A percentile compares a stretch with the other conserved stretches of the same genome.
These are phyloP conservation scores for Pocillopora damicornis DNA, from an alignment of 64 coral and sea anemone genomes.

Conservation along the genomic window DNA sequence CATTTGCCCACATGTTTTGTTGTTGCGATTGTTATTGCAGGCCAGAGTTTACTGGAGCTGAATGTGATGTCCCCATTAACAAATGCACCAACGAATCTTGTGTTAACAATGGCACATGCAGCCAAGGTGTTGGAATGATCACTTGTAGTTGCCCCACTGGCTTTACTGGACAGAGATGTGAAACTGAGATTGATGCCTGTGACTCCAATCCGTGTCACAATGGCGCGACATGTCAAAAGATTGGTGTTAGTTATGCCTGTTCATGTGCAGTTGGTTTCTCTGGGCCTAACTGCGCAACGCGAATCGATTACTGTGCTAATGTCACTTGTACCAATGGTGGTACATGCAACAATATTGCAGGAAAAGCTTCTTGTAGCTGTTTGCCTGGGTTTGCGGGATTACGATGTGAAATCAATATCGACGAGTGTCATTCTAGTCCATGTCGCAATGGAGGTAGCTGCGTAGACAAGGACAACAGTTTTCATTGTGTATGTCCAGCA, in stretches of 20 bases:
- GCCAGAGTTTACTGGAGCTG: slow-evolving; percentile 77
- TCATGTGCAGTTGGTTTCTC: slow-evolving; percentile 58
- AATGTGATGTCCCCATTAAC: slow-evolving; percentile 68
- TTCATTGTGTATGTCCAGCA: slow-evolving; percentile 68
- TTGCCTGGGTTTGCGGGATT: slow-evolving; percentile 49
- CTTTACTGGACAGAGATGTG: slow-evolving; percentile 79
- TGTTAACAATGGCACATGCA: slow-evolving; percentile 80
- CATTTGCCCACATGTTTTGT: not conserved
- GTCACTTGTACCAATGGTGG: slow-evolving; percentile 70
- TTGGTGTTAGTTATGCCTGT: slow-evolving; percentile 42
- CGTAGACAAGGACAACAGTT: slow-evolving; percentile 68
- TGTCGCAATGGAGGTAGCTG: slow-evolving; percentile 76
- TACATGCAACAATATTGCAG: slow-evolving; percentile 62
- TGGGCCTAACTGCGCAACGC: slow-evolving; percentile 46
- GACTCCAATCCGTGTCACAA: slow-evolving; percentile 77
- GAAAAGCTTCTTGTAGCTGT: slow-evolving; percentile 61
- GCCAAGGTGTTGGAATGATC: slow-evolving; percentile 66
- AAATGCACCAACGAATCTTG: slow-evolving; percentile 68
- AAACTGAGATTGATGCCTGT: slow-evolving; percentile 70
- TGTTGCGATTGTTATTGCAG: slow-evolving; percentile 32
- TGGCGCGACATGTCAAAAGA: slow-evolving; percentile 56
- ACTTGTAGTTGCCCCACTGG: slow-evolving; percentile 66
- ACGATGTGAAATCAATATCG: slow-evolving; percentile 61
- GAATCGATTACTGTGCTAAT: slow-evolving; percentile 71
- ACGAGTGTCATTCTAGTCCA: slow-evolving; percentile 75